phyloP scores from a whole-genome alignment of 23 tunicate species.

The Corella eumyota region DNA sequence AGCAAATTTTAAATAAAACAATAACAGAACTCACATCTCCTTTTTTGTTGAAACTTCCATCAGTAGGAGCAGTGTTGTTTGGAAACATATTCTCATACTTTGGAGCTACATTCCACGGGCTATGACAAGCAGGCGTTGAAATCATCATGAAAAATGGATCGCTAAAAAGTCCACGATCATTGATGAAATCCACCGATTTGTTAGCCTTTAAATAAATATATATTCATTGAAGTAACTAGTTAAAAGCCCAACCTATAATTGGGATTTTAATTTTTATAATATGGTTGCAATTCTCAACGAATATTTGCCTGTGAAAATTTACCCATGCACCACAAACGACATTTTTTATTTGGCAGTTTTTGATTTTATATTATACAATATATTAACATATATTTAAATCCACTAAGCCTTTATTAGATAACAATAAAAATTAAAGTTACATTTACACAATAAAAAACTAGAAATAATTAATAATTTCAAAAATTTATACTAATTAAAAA shows the following conservation, averaged over 20 bases:
- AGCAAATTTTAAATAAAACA: background rate
- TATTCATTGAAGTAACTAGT: background rate
- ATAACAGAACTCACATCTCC: slow-evolving; percentile 60
- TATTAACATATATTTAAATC: too few relatives aligned
- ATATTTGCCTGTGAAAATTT: too few relatives aligned
- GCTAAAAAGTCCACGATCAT: background rate
- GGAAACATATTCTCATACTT: slow-evolving; percentile 24
- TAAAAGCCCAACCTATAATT: too few relatives aligned
- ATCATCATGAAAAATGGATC: slow-evolving; percentile 84
- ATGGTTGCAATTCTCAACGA: too few relatives aligned
- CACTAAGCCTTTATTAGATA: too few relatives aligned
- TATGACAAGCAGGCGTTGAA: slow-evolving; percentile 96
- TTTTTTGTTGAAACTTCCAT: slow-evolving; percentile 40
- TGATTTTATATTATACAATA: too few relatives aligned
- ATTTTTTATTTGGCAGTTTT: too few relatives aligned
- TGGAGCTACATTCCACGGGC: slow-evolving; percentile 91
- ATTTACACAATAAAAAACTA: background rate
- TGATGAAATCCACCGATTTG: slow-evolving; percentile 60
- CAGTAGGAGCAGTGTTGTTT: slow-evolving; percentile 55
- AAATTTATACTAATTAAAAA: too few relatives aligned
- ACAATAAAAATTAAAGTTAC: too few relatives aligned
- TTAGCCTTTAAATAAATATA: slow-evolving; percentile 45
- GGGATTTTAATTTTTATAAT: too few relatives aligned
- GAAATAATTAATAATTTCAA: background rate
- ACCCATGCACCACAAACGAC: too few relatives aligned